These are phyloP conservation scores for Paraescarpia echinospica DNA, from an alignment of 1,140 invertebrate species.

Conservation along the genomic window DNA sequence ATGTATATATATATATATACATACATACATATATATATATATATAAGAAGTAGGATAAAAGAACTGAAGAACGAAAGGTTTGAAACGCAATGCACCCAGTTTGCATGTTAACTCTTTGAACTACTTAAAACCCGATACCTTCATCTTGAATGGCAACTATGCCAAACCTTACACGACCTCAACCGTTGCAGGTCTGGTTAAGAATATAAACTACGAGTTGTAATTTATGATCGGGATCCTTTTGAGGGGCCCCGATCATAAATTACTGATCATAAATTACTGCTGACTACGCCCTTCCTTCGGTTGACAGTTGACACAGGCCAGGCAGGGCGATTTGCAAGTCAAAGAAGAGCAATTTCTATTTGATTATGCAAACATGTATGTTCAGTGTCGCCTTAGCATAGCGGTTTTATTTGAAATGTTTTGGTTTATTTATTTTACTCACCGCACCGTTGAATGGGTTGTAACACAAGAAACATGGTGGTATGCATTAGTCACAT, in stretches of 20 bases:
- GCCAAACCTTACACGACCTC: neutral
- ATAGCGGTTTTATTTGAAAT: neutral
- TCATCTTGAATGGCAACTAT: neutral
- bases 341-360: neutral
- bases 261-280: neutral
- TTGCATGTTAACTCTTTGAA: neutral
- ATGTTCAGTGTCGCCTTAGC: neutral
- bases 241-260: neutral
- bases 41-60: too few species aligned
- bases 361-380: neutral
- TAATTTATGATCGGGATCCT: neutral
- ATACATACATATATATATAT: too few species aligned
- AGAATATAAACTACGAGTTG: conserved; percentile 1
- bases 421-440: neutral
- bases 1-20: too few species aligned
- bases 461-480: neutral
- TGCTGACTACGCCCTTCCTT: neutral
- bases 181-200: neutral
- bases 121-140: neutral
- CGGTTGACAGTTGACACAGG: neutral
- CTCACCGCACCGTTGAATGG: neutral
- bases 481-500: neutral
- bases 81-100: neutral
- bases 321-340: neutral
- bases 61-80: neutral